Evolutionary conservation across 2,888 invertebrate genomes (phyloP).

Genomic region (Xanthia togata): DNA sequence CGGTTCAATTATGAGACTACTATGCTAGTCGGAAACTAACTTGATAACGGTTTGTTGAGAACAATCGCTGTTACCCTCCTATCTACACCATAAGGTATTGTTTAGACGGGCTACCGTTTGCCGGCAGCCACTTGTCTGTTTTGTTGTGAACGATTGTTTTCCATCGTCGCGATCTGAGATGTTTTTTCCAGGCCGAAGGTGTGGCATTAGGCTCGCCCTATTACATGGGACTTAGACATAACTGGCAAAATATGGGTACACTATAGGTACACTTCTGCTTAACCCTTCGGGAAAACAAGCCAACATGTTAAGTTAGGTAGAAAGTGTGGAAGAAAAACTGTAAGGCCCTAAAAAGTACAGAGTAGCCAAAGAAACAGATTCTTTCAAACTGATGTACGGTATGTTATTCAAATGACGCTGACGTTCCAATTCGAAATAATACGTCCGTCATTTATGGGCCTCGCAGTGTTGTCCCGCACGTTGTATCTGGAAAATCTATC

Average conservation of each 20-base stretch:
- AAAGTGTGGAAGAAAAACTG: neutral
- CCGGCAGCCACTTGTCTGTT: neutral
- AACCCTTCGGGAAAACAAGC: no score
- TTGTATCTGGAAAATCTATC: no score
- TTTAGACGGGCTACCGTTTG: conserved; percentile 26
- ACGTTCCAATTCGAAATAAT: no score
- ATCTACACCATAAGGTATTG: conserved; percentile 49
- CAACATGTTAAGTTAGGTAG: no score
- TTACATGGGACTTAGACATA: no score
- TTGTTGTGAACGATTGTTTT: neutral
- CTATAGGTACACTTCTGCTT: no score
- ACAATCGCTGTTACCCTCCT: conserved; percentile 57
- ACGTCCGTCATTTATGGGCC: no score
- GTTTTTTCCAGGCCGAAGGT: neutral
- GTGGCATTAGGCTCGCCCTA: neutral
- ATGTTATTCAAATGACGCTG: no score
- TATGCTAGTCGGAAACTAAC: conserved; percentile 57
- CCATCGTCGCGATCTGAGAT: neutral
- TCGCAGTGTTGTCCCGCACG: no score
- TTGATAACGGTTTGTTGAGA: conserved; percentile 61
- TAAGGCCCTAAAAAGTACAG: neutral
- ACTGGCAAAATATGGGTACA: no score
- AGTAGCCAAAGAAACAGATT: neutral
- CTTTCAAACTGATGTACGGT: neutral
- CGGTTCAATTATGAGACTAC: conserved; percentile 48